Evolutionary conservation across 2,113 vertebrate species (phyloP), one percentile per base, ranked within the genome.

Genomic region (Lates calcarifer): DNA sequence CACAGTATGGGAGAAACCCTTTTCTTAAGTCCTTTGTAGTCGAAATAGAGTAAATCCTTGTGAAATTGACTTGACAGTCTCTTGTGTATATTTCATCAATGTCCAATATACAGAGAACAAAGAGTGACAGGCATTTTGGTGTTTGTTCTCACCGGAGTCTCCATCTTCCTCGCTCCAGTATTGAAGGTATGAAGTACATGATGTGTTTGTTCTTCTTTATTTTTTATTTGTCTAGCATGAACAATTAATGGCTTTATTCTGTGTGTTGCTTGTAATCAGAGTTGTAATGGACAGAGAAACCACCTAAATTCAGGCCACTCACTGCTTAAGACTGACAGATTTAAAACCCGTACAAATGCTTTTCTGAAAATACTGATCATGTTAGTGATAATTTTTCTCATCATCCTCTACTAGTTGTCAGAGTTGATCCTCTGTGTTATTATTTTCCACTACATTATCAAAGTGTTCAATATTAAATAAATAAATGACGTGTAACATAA

Each of bases 141-240:
- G 87, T 99, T 99, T 13, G 91, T 97, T 76, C 95, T 99, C 65
- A 99, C 97, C 0, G 98, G 98, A 47, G 95, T 97, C 60, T 99
- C 98, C 0, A 97, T 99, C 91, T 99, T 99, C 90, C 93, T 99
- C 56, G 98, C 98, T 75, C 98, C 98, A 0, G 43, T 99, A 51
- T 94, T 99, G 12, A 97, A 99, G 97, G 98, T 99, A 91, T 20
- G 53, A 77, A 66, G 8, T 26, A 18, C 26, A 9, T n/a, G 20
- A 5, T 41, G 12, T 41, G 33, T 71, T 51, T 39, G n/a, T 35
- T 51, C n/a, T 24, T 29, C 6, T 17, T 33, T n/a, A n/a, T n/a
- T n/a, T n/a, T n/a, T n/a, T n/a, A n/a, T 35, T 64, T n/a, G 15
- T 20, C 57, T 20, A 9, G n/a, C 18, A 28, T 66, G 9, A 31